Base-by-base conservation (phyloP, 2,797 vertebrate species). In the Rallus crepitans region DNA sequence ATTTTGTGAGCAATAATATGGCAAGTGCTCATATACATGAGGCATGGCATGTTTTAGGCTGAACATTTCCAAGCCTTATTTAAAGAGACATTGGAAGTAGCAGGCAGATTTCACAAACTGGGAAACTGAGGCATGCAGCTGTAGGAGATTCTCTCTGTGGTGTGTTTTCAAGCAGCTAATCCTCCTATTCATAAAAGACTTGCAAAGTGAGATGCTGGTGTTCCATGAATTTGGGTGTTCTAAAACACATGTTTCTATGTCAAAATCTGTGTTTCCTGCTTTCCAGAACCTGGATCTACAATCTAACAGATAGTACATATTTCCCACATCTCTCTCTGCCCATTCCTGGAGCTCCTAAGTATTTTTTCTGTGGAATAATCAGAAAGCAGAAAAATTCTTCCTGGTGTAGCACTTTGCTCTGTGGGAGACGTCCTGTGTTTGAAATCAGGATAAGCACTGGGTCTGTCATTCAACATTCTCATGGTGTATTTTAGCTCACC, bases 1-100 rank as follows among this genome's bases (percentile, higher is more conserved):
- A 24, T 95, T 94, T 90, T 72, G 65, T 82, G 72, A 91, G 79
- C 47, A 69, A 77, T 89, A 94, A 63, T 18, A 83, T 42, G 65
- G 50, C 61, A 90, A 89, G 15, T 33, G 78, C 72, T 93, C 21
- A 0, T 45, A 33, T 66, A 59, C 30, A 25, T 15, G 64, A 81
- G 23, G n/a, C 16, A 31, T 20, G 25, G n/a, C 15, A 31, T 18
- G 61, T 47, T 89, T 69, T 59, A 57, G 87, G 57, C 42, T 47
- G 72, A 90, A 81, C 5, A 7, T 78, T 88, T 83, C 40, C 57
- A 86, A 69, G 39, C 21, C 59, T 69, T 70, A 31, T 86, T 92
- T 87, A 92, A 92, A 63, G 69, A 83, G 39, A 47, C 12, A 31
- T 77, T 73, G 77, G 60, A 73, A 94, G 72, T 45, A 66, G n/a